Conservation (phyloP, 2,113 vertebrate genomes). For the Tyto alba region DNA sequence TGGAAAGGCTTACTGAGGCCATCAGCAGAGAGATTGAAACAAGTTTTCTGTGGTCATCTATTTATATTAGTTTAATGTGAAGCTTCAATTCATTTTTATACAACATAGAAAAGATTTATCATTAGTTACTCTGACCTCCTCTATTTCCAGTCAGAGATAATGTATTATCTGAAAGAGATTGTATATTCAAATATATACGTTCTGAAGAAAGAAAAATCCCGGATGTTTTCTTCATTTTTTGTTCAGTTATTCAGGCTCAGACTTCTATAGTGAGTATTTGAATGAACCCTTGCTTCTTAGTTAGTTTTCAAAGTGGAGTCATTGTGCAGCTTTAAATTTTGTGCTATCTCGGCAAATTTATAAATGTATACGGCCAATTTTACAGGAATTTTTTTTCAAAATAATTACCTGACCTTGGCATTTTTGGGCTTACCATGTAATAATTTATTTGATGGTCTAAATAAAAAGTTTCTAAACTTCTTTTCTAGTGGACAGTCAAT, state of each 20-base stretch:
- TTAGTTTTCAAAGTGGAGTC: not conserved
- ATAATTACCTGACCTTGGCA: not conserved
- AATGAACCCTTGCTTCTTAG: not conserved
- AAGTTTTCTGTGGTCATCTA: not conserved
- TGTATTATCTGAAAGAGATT: not conserved
- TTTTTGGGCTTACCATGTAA: not conserved
- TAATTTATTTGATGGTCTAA: not conserved
- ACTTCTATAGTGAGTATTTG: not conserved
- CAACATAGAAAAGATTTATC: not conserved
- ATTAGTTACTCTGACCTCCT: not conserved
- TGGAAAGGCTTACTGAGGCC: not conserved
- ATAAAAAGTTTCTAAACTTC: constrained; percentile 7
- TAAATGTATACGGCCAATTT: not conserved
- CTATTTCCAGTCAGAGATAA: not conserved
- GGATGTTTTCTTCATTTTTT: not conserved
- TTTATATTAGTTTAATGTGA: not conserved
- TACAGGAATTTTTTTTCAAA: not conserved
- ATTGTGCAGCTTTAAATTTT: not conserved
- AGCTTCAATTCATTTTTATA: not conserved
- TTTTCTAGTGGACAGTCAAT: not conserved
- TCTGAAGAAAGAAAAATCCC: not conserved
- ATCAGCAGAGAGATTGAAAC: not conserved
- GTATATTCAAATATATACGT: not conserved
- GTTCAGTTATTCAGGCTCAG: not conserved
- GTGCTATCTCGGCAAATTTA: not conserved